Conservation (phyloP, 2,113 vertebrate species). For the Illadopsis cleaveri region DNA sequence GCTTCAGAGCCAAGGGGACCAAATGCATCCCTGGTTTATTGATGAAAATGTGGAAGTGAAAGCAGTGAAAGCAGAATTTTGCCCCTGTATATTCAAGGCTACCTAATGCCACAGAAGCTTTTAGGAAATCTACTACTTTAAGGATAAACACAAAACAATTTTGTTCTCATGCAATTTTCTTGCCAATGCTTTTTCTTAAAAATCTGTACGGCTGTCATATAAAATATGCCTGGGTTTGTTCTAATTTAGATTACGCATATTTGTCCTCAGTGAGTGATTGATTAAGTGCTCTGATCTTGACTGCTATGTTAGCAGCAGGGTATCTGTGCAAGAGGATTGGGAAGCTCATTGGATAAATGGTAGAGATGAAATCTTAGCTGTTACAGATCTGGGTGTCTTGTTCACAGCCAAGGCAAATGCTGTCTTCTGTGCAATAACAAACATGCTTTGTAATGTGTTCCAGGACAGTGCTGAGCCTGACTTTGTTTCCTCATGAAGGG, state of each 20-base stretch:
- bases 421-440: constrained; percentile 46
- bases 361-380: constrained; percentile 48
- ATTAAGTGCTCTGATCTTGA: constrained; percentile 72
- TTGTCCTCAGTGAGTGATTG: constrained; percentile 67
- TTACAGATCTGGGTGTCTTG: constrained; percentile 41
- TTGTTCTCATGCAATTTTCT: constrained; percentile 29
- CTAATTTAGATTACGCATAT: constrained; percentile 64
- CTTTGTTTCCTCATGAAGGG: constrained; percentile 24
- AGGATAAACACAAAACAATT: constrained; percentile 39
- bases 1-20: neutral
- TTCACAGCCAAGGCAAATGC: constrained; percentile 55
- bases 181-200: constrained; percentile 61
- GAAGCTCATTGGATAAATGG: constrained; percentile 51
- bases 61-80: neutral
- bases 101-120: neutral
- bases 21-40: neutral
- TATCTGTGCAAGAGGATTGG: constrained; percentile 38
- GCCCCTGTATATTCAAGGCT: neutral
- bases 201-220: constrained; percentile 53
- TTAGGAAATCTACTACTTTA: constrained; percentile 13
- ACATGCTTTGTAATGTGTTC: neutral
- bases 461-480: constrained; percentile 37
- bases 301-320: constrained; percentile 67
- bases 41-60: neutral
- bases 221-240: constrained; percentile 64